A percentile compares a stretch with the other conserved stretches of the same genome.
These are phyloP conservation scores for Stramonita haemastoma DNA, from an alignment of 2,888 invertebrate genomes.

Conservation along the genomic window DNA sequence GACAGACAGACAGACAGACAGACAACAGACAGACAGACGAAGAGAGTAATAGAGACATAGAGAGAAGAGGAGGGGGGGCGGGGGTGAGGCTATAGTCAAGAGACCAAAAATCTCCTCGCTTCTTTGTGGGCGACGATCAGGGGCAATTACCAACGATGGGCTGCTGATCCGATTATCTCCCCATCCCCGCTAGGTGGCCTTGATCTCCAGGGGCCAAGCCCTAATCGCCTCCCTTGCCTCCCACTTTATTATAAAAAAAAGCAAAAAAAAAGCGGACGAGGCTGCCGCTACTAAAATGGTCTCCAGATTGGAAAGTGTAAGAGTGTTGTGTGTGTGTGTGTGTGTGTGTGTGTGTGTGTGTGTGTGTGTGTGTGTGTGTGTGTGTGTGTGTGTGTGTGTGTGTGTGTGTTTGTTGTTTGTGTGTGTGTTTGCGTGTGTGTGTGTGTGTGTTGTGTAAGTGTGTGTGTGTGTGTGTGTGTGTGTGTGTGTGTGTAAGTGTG, in stretches of 20 bases:
- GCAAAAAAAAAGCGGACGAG: not conserved
- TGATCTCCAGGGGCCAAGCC: constrained; percentile 36
- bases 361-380: not conserved
- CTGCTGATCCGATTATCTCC: constrained; percentile 44
- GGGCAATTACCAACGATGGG: constrained; percentile 43
- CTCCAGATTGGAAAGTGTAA: not conserved
- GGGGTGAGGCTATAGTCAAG: not conserved
- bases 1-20: too few relatives aligned
- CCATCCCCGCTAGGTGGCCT: constrained; percentile 14
- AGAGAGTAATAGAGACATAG: too few relatives aligned
- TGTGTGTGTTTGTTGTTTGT: not conserved
- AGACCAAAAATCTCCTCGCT: constrained; percentile 14
- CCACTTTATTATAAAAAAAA: not conserved
- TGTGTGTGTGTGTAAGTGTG: constrained; percentile 13
- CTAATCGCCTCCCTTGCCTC: constrained; percentile 34
- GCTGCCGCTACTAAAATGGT: not conserved
- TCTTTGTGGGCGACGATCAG: constrained; percentile 38
- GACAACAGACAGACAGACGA: too few relatives aligned
- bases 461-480: not conserved
- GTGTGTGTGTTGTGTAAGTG: not conserved
- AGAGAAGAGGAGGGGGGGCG: not conserved
- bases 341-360: not conserved
- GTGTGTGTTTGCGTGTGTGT: not conserved
- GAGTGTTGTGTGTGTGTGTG: not conserved
- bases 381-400: not conserved